These are phyloP conservation scores for Notospermus geniculatus DNA, from an alignment of 1,140 invertebrate genomes.

Conservation along the genomic window DNA sequence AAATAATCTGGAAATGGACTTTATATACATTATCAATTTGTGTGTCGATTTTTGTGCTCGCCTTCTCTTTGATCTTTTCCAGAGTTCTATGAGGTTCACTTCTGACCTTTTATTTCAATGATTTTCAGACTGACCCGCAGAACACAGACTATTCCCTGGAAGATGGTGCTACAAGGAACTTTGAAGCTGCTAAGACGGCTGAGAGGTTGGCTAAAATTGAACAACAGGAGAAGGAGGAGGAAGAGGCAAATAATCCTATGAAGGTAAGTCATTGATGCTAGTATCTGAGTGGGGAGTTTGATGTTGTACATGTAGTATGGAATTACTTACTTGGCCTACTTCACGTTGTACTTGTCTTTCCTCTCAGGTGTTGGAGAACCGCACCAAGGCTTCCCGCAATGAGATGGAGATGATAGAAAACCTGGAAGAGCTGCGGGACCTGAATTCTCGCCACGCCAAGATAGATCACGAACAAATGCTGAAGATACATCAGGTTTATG, in stretches of 20 bases:
- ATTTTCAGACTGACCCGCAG: conserved; percentile 87
- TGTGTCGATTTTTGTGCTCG: no score
- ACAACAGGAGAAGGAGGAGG: conserved; percentile 90
- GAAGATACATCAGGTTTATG: conserved; percentile 37
- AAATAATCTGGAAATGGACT: no score
- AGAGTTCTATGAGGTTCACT: no score
- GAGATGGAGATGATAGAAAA: conserved; percentile 95
- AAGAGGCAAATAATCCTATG: conserved; percentile 98
- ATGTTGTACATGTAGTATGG: background rate
- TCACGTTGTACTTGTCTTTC: background rate
- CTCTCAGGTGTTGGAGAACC: conserved; percentile 73
- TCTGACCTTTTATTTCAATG: no score
- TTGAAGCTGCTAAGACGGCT: conserved; percentile 96
- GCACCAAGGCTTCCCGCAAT: conserved; percentile 93
- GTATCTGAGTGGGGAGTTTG: no score
- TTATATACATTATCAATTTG: no score
- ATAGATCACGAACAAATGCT: conserved; percentile 88
- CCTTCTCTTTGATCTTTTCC: no score
- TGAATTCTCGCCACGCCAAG: conserved; percentile 83
- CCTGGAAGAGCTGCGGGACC: conserved; percentile 93
- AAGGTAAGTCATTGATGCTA: conserved; percentile 32
- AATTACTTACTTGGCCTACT: background rate
- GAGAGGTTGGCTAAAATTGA: conserved; percentile 92
- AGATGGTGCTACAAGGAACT: conserved; percentile 95
- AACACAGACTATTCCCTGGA: conserved; percentile 99